Conservation (phyloP, 2,113 vertebrate species). For the Prolemur simus region DNA sequence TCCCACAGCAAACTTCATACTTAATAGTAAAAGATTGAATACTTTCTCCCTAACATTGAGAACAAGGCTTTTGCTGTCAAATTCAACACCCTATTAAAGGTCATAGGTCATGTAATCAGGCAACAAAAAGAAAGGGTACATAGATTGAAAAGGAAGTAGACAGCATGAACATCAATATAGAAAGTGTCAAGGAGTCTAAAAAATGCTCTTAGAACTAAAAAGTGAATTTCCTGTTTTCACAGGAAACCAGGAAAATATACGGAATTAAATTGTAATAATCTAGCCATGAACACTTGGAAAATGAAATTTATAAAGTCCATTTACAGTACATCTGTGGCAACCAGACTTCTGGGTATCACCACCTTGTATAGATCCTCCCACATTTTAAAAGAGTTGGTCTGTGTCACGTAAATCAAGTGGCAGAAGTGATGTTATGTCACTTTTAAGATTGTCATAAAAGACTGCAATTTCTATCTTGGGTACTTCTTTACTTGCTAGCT, state of each 20-base stretch:
- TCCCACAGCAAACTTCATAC: neutral
- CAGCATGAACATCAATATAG: neutral
- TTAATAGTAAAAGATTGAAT: neutral
- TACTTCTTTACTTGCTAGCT: neutral
- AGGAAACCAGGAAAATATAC: neutral
- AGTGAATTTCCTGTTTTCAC: neutral
- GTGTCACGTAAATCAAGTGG: neutral
- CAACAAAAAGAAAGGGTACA: neutral
- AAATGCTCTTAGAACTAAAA: neutral
- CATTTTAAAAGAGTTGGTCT: neutral
- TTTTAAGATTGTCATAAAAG: neutral
- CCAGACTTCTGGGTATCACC: neutral
- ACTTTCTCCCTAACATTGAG: neutral
- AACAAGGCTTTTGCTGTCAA: neutral
- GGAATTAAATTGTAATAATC: neutral
- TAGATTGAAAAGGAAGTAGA: neutral
- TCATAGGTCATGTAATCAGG: neutral
- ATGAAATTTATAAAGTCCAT: conserved; percentile 7
- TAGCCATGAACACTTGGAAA: neutral
- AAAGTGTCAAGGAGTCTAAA: neutral
- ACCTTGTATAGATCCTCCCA: neutral
- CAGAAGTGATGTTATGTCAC: neutral
- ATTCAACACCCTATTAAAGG: neutral
- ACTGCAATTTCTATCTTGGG: neutral
- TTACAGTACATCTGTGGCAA: neutral